Base-by-base conservation (phyloP, 2,113 vertebrate genomes). In the Oncorhynchus clarkii region DNA sequence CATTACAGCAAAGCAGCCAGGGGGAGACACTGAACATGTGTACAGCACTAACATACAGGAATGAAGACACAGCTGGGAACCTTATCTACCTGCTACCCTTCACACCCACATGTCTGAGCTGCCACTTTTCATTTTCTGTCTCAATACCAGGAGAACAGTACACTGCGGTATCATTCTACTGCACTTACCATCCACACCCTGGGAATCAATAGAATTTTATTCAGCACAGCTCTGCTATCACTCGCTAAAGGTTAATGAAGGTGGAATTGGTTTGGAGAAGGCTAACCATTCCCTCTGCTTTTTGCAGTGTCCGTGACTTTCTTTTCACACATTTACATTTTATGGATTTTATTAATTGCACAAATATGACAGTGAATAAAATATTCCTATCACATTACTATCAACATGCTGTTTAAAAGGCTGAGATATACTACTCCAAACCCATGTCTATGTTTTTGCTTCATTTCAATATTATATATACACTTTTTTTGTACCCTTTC, bases 221-320 rank as follows among this genome's bases (percentile, higher is more conserved):
- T 83, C 78, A 81, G 70, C 76, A 73, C 74, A 71, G 60, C 75
- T 78, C 39, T 49, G 75, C 79, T 31, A 67, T 67, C 72, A 71
- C 76, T 26, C 2, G 70, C 70, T 75, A 81, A 91, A 88, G 86
- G 86, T 91, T 87, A 89, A 82, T 34, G 80, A 71, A 80, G 68
- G 68, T 67, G 26, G 77, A 79, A 83, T 80, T 86, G 65, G 60
- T 84, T 78, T 8, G 70, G 72, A 75, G 39, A 84, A 74, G n/a
- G 11, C 6, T 31, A 29, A 76, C 39, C 9, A 67, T 77, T 82
- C 59, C 48, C 82, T 29, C 26, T 67, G 14, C 79, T 26, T 81
- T 77, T 76, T 76, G 73, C 54, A 29, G 20, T 78, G 82, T 73
- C 45, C 64, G 51, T 79, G 64, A 69, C 68, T 82, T 22, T 78